Evolutionary conservation across 2,888 invertebrate species (phyloP).

Genomic region (Zootermopsis nevadensis): DNA sequence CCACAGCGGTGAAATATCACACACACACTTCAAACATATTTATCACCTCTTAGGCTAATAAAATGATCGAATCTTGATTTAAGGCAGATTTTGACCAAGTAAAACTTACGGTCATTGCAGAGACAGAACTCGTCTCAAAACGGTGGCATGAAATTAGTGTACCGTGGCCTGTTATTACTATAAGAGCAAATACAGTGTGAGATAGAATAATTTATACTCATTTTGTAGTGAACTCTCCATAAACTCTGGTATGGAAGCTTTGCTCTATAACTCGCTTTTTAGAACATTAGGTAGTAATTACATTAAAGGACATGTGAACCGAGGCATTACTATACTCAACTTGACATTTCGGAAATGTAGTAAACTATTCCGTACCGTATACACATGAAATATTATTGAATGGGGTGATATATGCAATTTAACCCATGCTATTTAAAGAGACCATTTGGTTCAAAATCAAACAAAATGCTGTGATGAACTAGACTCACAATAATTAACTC

Average conservation of each 20-base stretch:
- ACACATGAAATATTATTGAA: neutral
- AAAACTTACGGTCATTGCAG: neutral
- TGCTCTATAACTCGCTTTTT: neutral
- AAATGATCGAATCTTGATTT: too few relatives aligned
- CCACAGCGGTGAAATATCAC: neutral
- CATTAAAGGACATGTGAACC: neutral
- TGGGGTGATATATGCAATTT: too few relatives aligned
- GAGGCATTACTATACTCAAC: neutral
- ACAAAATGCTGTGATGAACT: too few relatives aligned
- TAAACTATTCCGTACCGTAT: neutral
- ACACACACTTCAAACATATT: neutral
- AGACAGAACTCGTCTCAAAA: neutral
- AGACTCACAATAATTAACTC: too few relatives aligned
- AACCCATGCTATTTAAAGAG: too few relatives aligned
- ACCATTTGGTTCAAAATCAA: too few relatives aligned
- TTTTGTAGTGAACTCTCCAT: neutral
- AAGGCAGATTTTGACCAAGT: neutral
- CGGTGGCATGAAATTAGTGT: neutral
- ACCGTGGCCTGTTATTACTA: neutral
- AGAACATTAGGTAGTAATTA: neutral
- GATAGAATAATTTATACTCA: slow-evolving; percentile 6
- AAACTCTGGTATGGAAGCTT: neutral
- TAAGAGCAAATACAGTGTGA: neutral
- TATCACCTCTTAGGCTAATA: neutral
- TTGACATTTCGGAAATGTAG: neutral